Base-by-base conservation (phyloP, 2,888 invertebrate species). In the Imbricaverruca yamaguchii region DNA sequence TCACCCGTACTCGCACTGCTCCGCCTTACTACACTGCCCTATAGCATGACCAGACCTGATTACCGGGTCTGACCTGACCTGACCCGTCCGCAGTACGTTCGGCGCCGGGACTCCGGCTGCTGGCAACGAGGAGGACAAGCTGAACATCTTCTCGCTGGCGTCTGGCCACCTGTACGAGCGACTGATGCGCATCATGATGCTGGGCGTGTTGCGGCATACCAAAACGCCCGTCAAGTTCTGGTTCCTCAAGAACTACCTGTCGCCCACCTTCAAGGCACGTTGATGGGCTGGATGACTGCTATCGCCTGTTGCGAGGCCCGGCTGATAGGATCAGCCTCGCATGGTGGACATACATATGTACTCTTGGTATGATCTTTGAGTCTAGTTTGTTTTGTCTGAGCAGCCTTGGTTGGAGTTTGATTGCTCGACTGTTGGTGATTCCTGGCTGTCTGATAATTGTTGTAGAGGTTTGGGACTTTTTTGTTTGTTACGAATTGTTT, bases 211-310 rank as follows among this genome's bases (percentile, higher is more conserved):
- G 83, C 98, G 98, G 87, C 92, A 98, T 86, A 98, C 99, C 12
- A 95, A 97, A 88, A 93, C 94, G 0, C 89, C 89, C 81, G 98
- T 99, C 61, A 99, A 99, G 88, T 99, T 99, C 89, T 99, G 99
- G 99, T 98, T 99, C 87, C 89, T 99, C 83, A 99, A 99, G 88
- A 99, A 99, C 88, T 99, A 98, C 87, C 90, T 99, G 21, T 99
- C 98, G 18, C 99, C 99, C 0, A 94, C 95, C 82, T 91, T 99
- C 83, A 97, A 95, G 90, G 94, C 93, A 39, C 4, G 39, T 39
- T 39, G 39, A 39, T 39, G 39, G 39, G 39, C 4, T 39, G 39
- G 39, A 39, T 39, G 39, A 4, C 39, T 39, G 39, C 39, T 39
- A 4, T 39, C 39, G 4, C 39, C 39, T 39, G 39, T 39, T 39